Evolutionary conservation across 2,113 vertebrate genomes (phyloP).

Genomic region (Esox niger): DNA sequence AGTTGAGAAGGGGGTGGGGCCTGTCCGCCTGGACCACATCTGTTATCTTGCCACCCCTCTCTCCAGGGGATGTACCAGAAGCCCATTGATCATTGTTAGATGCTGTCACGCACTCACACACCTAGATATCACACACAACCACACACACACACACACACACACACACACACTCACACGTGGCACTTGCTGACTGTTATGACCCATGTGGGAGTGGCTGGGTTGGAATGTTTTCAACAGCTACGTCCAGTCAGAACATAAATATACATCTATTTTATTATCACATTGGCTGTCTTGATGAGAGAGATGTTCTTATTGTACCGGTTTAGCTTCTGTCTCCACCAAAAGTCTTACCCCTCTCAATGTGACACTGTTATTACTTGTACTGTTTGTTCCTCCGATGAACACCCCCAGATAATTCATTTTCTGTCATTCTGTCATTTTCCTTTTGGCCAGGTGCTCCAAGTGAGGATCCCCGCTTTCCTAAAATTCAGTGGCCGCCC

Average conservation of each 20-base stretch:
- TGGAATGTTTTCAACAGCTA: too few species aligned
- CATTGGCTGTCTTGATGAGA: too few species aligned
- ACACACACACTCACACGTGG: conserved; percentile 7
- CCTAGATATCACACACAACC: conserved; percentile 44
- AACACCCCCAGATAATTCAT: too few species aligned
- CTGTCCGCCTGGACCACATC: conserved; percentile 68
- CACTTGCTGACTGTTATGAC: not conserved
- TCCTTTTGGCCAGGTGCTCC: conserved; percentile 68
- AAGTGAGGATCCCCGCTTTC: conserved; percentile 88
- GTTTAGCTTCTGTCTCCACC: too few species aligned
- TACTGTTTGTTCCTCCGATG: not conserved
- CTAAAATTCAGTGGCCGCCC: conserved; percentile 91
- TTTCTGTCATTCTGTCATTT: not conserved
- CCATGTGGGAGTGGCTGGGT: too few species aligned
- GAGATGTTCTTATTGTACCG: too few species aligned
- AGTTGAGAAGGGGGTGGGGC: conserved; percentile 21
- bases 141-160: conserved; percentile 8
- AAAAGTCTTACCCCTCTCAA: not conserved
- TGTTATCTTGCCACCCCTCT: conserved; percentile 72
- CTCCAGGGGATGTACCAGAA: conserved; percentile 64
- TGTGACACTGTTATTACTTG: not conserved
- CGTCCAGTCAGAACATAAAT: too few species aligned
- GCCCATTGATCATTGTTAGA: conserved; percentile 72
- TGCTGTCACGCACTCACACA: conserved; percentile 53
- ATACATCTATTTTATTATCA: too few species aligned